phyloP scores from a whole-genome alignment of 2,797 vertebrate genomes.

The Sebastes diaconus region DNA sequence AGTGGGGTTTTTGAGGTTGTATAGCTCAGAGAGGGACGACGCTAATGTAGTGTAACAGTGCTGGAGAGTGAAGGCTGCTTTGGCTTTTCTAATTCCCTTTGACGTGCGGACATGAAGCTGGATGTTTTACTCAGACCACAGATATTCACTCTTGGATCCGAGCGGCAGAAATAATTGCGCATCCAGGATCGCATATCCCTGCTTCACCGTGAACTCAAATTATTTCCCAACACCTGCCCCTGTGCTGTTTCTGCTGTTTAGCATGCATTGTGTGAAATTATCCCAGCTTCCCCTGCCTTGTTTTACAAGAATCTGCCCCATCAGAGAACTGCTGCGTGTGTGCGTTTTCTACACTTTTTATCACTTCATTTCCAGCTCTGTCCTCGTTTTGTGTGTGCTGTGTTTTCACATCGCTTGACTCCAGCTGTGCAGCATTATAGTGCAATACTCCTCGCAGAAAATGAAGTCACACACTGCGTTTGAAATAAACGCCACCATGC shows the following conservation, averaged over 20 bases:
- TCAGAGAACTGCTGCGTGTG: conserved; percentile 25
- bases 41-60: conserved; percentile 57
- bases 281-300: conserved; percentile 28
- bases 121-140: conserved; percentile 63
- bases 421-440: not conserved
- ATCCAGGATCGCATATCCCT: conserved; percentile 27
- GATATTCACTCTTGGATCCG: conserved; percentile 37
- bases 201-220: conserved; percentile 36
- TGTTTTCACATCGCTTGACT: not conserved
- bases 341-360: conserved; percentile 17
- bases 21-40: conserved; percentile 30
- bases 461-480: not conserved
- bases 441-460: not conserved
- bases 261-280: conserved; percentile 63
- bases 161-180: conserved; percentile 42
- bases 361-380: conserved; percentile 19
- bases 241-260: conserved; percentile 53
- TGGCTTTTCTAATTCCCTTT: conserved; percentile 66
- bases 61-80: conserved; percentile 56
- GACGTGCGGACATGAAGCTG: conserved; percentile 62
- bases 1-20: conserved; percentile 59
- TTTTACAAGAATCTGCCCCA: conserved; percentile 51
- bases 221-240: conserved; percentile 54
- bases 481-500: not conserved
- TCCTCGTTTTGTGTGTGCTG: not conserved